These are phyloP conservation scores for Calypte anna DNA, from an alignment of 2,113 vertebrate genomes.

Conservation along the genomic window DNA sequence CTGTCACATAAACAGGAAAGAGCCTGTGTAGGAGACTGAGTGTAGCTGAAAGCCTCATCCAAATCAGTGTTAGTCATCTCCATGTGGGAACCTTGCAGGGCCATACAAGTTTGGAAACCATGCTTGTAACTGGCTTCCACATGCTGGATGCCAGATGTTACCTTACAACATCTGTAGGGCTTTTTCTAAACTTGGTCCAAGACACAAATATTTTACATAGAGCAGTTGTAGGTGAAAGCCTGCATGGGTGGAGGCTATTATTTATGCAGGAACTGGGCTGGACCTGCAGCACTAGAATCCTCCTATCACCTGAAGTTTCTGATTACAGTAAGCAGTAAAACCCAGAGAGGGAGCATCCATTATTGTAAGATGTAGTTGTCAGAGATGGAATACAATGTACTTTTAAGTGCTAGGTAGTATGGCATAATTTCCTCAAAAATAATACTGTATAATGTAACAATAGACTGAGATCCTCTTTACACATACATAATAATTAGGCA, in stretches of 20 bases:
- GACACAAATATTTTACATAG: not conserved
- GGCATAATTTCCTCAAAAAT: not conserved
- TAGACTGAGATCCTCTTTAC: not conserved
- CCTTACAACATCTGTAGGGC: not conserved
- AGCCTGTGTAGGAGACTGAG: not conserved
- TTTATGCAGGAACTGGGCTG: not conserved
- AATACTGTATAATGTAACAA: not conserved
- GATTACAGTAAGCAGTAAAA: not conserved
- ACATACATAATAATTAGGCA: not conserved
- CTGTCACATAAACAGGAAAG: slow-evolving; percentile 4
- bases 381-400: not conserved
- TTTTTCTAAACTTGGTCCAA: not conserved
- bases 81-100: not conserved
- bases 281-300: not conserved
- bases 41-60: not conserved
- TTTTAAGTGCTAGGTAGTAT: not conserved
- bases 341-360: not conserved
- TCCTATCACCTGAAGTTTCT: not conserved
- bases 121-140: not conserved
- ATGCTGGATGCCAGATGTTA: slow-evolving; percentile 6
- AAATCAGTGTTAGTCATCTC: not conserved
- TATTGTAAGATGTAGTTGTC: not conserved
- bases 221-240: not conserved
- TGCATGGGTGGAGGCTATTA: not conserved
- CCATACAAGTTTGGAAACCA: not conserved